Conservation (phyloP, 2,888 invertebrate genomes). For the Lutraria lutraria region DNA sequence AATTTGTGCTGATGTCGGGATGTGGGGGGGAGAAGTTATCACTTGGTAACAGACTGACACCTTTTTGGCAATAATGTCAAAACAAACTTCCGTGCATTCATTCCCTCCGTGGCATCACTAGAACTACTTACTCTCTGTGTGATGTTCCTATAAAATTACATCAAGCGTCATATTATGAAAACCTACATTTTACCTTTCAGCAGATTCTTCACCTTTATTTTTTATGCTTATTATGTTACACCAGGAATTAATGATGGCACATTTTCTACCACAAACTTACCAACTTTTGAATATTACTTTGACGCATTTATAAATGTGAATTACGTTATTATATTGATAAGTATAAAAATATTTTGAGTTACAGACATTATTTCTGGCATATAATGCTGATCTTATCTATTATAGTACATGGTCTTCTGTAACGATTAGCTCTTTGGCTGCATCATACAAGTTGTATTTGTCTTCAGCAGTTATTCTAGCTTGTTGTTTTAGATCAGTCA, state of each 20-base stretch:
- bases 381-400: not conserved
- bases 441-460: not conserved
- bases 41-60: no score
- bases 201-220: not conserved
- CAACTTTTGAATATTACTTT: not conserved
- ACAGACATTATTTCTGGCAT: slow-evolving; percentile 23
- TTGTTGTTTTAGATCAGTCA: not conserved
- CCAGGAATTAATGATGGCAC: not conserved
- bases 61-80: no score
- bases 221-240: not conserved
- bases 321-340: not conserved
- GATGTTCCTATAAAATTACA: no score
- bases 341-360: not conserved
- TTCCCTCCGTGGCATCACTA: no score
- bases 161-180: no score
- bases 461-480: not conserved
- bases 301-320: not conserved
- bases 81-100: no score
- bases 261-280: not conserved
- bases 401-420: not conserved
- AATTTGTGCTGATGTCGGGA: no score
- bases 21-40: no score
- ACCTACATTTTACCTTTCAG: no score
- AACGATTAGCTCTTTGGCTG: no score
- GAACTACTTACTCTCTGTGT: no score